Evolutionary conservation across 2,113 vertebrate genomes (phyloP), one percentile per base, ranked within the genome.

Genomic region (Clarias batrachus): DNA sequence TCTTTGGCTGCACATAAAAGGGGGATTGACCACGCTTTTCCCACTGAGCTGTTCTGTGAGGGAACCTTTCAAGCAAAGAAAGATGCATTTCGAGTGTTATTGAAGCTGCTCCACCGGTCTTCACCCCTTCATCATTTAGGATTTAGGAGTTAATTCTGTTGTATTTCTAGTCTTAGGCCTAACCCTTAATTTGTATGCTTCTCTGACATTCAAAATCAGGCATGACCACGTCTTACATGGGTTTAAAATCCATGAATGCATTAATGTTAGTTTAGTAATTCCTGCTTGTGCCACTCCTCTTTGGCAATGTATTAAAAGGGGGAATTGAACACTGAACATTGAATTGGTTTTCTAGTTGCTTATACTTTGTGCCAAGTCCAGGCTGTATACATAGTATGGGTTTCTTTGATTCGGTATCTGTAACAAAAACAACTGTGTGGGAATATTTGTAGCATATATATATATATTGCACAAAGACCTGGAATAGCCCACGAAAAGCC

Each of bases 1-100:
- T 83, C 85, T 88, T 84, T 82, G 81, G 70, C 62, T 88, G 63
- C 83, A 84, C 86, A 84, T 84, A 87, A 87, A 85, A 88, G 60
- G 48, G 33, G 63, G 68, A 84, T 87, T 88, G 83, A 60, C 83
- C 60, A 54, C 80, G n/a, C 54, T 73, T 82, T 88, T 87, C 82
- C 62, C 77, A 54, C 84, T 84, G 56, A 86, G 73, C 73, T 83
- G 81, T 63, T 80, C 56, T 88, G 63, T 86, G 41, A 76, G 81
- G 59, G 65, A 86, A 74, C 81, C 56, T 85, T 81, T 54, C 57
- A 85, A 83, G 86, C 27, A 81, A 81, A 85, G 41, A 86, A 83
- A 68, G 57, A 81, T 33, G 60, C 81, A n/a, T 71, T 87, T 37
- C 23, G 62, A 37, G 60, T 68, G 65, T 60, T 80, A 78, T 80